Evolutionary conservation across 2,797 vertebrate genomes (phyloP).

Genomic region (Gadopsis bispinosus): DNA sequence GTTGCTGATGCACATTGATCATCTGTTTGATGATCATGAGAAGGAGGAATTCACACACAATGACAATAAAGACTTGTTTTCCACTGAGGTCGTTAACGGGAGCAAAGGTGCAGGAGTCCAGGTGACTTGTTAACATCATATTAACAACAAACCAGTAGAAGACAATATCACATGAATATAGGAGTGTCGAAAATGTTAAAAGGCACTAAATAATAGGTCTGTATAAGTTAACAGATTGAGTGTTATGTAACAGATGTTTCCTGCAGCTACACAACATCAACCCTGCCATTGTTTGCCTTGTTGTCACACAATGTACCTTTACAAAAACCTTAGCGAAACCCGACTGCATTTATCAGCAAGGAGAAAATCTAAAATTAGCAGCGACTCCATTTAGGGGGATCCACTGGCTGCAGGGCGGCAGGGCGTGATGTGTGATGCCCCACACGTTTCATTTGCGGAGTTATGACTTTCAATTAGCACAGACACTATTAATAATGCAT

Average conservation of each 20-base stretch:
- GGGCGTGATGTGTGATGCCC: constrained; percentile 45
- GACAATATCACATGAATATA: neutral
- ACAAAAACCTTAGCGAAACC: neutral
- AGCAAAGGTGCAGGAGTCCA: neutral
- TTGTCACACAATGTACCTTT: neutral
- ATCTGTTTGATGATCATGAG: neutral
- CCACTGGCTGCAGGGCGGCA: constrained; percentile 27
- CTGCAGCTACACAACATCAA: constrained; percentile 12
- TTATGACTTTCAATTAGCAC: constrained; percentile 81
- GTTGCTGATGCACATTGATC: neutral
- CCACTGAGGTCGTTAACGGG: neutral
- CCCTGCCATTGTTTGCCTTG: neutral
- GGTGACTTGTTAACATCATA: neutral
- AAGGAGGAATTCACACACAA: neutral
- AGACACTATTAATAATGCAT: constrained; percentile 80
- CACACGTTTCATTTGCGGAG: constrained; percentile 76
- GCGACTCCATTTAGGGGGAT: constrained; percentile 21
- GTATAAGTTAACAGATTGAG: neutral
- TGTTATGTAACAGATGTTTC: constrained; percentile 18
- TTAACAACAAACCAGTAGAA: neutral
- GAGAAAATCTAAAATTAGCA: constrained; percentile 52
- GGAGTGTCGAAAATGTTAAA: neutral
- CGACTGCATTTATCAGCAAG: neutral
- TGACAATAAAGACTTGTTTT: neutral
- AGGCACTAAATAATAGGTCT: neutral